These are phyloP conservation scores for Aphidoletes aphidimyza DNA, from an alignment of 2,888 invertebrate genomes.

Conservation along the genomic window DNA sequence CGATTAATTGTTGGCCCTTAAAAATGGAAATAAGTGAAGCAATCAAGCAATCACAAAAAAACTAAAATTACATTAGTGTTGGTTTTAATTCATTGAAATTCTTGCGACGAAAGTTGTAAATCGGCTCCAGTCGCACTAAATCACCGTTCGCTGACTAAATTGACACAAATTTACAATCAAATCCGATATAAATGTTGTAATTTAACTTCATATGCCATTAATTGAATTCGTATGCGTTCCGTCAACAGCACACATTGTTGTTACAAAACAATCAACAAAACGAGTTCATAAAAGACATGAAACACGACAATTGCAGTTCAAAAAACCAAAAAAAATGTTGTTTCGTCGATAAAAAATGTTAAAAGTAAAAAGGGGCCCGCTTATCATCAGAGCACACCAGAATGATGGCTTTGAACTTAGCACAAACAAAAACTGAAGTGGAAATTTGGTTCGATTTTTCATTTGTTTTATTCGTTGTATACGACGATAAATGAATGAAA, in stretches of 20 bases:
- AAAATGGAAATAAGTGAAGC: background rate
- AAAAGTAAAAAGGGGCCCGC: background rate
- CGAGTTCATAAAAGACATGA: background rate
- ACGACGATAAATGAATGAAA: constrained; percentile 51
- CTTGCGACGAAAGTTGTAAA: no score
- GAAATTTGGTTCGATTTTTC: background rate
- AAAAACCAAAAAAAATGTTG: background rate
- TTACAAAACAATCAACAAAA: background rate
- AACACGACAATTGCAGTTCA: background rate
- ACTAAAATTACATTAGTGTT: no score
- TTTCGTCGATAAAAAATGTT: background rate
- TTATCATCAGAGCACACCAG: background rate
- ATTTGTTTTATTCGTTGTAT: background rate
- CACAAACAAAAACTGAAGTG: background rate
- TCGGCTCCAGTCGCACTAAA: no score
- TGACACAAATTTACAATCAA: constrained; percentile 37
- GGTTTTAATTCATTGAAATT: no score
- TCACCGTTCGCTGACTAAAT: background rate
- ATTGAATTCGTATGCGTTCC: constrained; percentile 2
- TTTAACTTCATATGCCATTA: no score
- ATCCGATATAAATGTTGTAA: background rate
- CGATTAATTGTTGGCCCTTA: background rate
- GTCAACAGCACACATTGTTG: background rate
- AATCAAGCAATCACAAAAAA: no score
- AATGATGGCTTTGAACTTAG: background rate